Evolutionary conservation across 1,140 invertebrate genomes (phyloP).

Genomic region (Heterodera schachtii): DNA sequence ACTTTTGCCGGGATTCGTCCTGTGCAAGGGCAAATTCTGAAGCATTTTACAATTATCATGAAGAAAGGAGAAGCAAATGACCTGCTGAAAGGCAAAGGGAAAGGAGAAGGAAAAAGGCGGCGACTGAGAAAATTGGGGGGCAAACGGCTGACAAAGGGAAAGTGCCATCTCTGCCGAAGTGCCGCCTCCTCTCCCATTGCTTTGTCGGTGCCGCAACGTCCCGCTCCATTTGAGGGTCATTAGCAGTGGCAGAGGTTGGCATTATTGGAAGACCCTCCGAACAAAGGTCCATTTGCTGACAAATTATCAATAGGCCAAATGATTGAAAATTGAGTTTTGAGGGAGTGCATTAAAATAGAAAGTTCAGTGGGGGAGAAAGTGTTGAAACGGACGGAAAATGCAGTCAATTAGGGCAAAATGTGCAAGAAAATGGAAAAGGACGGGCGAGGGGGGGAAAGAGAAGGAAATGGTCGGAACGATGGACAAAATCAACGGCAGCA

Average conservation of each 20-base stretch:
- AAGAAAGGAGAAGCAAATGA: background rate
- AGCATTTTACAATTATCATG: background rate
- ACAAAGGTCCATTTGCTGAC: background rate
- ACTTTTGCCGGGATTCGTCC: conserved; percentile 34
- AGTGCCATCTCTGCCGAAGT: background rate
- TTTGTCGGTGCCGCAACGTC: background rate
- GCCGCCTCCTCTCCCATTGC: background rate
- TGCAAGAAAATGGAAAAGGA: background rate
- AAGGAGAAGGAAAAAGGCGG: background rate
- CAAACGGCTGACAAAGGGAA: background rate
- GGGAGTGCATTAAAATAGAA: background rate
- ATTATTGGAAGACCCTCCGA: background rate
- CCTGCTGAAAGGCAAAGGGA: background rate
- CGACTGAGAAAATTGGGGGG: background rate
- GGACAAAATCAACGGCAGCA: too few species aligned
- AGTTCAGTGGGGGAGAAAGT: background rate
- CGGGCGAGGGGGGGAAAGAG: background rate
- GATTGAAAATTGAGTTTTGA: background rate
- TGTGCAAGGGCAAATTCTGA: conserved; percentile 6
- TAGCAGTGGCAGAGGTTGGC: background rate
- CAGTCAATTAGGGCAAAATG: background rate
- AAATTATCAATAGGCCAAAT: background rate
- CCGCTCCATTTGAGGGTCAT: too few species aligned
- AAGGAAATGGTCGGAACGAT: background rate
- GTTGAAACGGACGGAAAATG: background rate